phyloP scores from a whole-genome alignment of 2,113 vertebrate species.

The Hypomesus transpacificus region DNA sequence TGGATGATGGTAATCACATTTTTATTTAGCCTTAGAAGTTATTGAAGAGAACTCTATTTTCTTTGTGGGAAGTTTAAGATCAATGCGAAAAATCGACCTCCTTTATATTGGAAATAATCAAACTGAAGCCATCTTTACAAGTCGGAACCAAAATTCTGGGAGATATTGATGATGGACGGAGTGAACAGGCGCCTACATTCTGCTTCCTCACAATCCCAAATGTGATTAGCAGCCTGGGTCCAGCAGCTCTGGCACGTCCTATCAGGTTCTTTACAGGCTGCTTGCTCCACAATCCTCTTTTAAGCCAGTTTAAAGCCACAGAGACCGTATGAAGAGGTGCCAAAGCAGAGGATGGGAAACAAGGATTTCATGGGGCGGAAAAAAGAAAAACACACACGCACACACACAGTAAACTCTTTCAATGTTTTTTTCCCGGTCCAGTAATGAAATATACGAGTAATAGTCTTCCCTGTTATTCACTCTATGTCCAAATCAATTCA shows the following conservation, averaged over 20 bases:
- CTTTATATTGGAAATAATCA: too few relatives aligned
- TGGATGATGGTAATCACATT: constrained; percentile 26
- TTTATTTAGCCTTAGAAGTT: too few relatives aligned
- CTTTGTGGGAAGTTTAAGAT: too few relatives aligned
- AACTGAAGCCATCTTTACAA: too few relatives aligned
- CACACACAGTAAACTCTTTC: too few relatives aligned
- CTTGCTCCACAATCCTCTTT: constrained; percentile 22
- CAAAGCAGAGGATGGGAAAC: constrained; percentile 16
- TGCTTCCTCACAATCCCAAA: constrained; percentile 14
- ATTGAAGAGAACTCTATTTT: too few relatives aligned
- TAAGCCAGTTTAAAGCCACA: constrained; percentile 12
- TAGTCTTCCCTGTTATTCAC: background rate
- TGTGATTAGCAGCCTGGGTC: background rate
- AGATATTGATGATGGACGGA: constrained; percentile 2
- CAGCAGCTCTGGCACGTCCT: constrained; percentile 1
- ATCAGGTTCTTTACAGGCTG: constrained; percentile 2
- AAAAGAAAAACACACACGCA: too few relatives aligned
- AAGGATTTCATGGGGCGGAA: background rate
- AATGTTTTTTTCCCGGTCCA: too few relatives aligned
- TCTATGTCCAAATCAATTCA: background rate
- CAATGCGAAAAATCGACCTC: too few relatives aligned
- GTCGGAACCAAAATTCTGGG: too few relatives aligned
- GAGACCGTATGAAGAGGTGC: constrained; percentile 1
- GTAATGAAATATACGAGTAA: too few relatives aligned
- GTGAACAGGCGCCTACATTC: background rate